Base-by-base conservation (phyloP, 2,888 invertebrate genomes). In the Melieria crassipennis region DNA sequence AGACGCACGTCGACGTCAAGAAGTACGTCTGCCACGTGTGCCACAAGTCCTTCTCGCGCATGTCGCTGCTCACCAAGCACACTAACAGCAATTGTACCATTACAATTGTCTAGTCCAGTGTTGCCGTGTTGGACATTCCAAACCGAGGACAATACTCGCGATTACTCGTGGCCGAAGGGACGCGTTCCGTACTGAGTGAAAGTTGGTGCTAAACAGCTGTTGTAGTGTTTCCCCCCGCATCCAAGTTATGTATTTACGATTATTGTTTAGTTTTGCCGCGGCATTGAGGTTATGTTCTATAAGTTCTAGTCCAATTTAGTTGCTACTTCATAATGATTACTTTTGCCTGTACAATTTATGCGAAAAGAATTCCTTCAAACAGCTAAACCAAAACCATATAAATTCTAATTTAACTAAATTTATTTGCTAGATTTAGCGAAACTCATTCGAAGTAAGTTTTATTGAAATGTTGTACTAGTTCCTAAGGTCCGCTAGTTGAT, bases 1-100 rank as follows among this genome's bases (percentile, higher is more conserved):
- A 86, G 72, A 86, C 86, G 0, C 86, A 86, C 69, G 84, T 85
- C 56, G 86, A 86, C 5, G 80, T 86, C 5, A 86, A 86, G 79
- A 86, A 85, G 73, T 86, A 86, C 69, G 82, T 80, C 70, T 86
- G 86, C 78, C 81, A 82, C 61, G 79, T 82, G 6, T 86, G 86
- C 78, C 75, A 82, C 74, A 86, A 85, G 72, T 86, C 86, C 71
- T 86, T 86, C 79, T 86, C 86, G 13, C 80, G 86, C 76, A 86
- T 86, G 86, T 86, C 86, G 4, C 79, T 86, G 60, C 80, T 86
- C 48, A 84, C 83, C 75, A 86, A 86, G 74, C 86, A 86, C 78
- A 76, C 79, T 81, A 83, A 78, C 80, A 83, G 83, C 79, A 85
- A 82, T 80, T 85, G 85, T 75, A 82, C 80, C 70, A 83, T 83